phyloP scores from a whole-genome alignment of 2,113 vertebrate species.

The Vanacampus margaritifer region DNA sequence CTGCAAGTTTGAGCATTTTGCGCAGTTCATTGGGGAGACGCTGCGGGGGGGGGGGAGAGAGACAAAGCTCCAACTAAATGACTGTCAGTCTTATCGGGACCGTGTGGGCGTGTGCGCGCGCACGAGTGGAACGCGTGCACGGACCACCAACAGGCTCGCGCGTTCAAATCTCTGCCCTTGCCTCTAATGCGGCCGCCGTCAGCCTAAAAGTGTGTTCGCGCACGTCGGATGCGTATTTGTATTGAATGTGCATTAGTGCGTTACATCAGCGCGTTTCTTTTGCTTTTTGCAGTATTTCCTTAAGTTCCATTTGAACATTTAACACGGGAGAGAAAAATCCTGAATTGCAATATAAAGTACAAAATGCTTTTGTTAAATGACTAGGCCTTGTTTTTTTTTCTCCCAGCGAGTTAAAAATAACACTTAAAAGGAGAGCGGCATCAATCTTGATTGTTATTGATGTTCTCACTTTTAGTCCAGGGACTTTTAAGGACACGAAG shows the following conservation, averaged over 20 bases:
- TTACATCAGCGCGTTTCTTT: background rate
- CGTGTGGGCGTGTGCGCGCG: conserved; percentile 52
- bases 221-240: background rate
- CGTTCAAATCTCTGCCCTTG: conserved; percentile 32
- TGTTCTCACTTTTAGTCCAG: conserved; percentile 31
- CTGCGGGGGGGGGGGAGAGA: conserved; percentile 25
- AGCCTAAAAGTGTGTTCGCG: conserved; percentile 6
- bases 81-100: conserved; percentile 54
- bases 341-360: background rate
- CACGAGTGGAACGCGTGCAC: conserved; percentile 5
- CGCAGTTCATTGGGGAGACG: conserved; percentile 48
- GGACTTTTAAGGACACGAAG: conserved; percentile 43
- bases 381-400: background rate
- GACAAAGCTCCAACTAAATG: conserved; percentile 63
- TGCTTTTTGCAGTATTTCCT: background rate
- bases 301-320: conserved; percentile 16
- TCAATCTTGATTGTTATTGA: conserved; percentile 41
- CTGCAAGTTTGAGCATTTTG: conserved; percentile 51
- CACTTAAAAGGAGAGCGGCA: conserved; percentile 21
- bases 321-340: background rate
- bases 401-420: conserved; percentile 12
- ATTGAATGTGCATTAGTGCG: background rate
- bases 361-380: background rate
- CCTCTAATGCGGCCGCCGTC: conserved; percentile 42
- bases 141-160: conserved; percentile 24